A percentile compares a stretch with the other conserved stretches of the same genome.
phyloP scores from a whole-genome alignment of 2,797 vertebrate species.

The Sphaeramia orbicularis region DNA sequence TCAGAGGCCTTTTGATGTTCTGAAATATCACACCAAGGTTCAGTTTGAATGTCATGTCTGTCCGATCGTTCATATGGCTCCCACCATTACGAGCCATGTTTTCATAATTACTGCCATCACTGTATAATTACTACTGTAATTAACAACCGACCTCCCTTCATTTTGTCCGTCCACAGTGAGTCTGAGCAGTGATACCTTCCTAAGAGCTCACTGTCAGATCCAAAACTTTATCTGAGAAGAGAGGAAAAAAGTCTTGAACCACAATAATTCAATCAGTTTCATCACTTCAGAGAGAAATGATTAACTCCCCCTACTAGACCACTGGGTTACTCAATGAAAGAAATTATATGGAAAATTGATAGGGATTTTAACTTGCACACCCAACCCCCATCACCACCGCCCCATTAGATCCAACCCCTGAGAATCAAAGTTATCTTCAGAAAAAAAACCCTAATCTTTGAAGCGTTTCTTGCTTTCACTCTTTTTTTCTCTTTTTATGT shows the following conservation, averaged over 20 bases:
- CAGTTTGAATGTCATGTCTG: slow-evolving; percentile 59
- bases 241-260: slow-evolving; percentile 64
- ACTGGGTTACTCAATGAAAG: slow-evolving; percentile 79
- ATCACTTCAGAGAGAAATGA: slow-evolving; percentile 84
- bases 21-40: slow-evolving; percentile 66
- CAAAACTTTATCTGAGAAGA: slow-evolving; percentile 75
- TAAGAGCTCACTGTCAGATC: slow-evolving; percentile 55
- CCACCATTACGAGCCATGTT: slow-evolving; percentile 56
- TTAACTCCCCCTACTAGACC: slow-evolving; percentile 79
- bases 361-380: slow-evolving; percentile 72
- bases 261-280: slow-evolving; percentile 85
- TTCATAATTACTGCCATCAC: slow-evolving; percentile 66
- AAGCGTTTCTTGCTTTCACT: slow-evolving; percentile 59
- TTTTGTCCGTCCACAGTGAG: background rate
- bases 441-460: slow-evolving; percentile 66
- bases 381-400: slow-evolving; percentile 32
- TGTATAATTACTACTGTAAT: slow-evolving; percentile 67
- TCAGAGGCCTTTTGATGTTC: slow-evolving; percentile 80
- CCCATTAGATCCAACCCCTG: slow-evolving; percentile 62
- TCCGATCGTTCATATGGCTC: slow-evolving; percentile 59
- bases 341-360: slow-evolving; percentile 84
- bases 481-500: slow-evolving; percentile 18
- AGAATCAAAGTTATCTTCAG: slow-evolving; percentile 77
- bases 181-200: slow-evolving; percentile 45
- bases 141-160: slow-evolving; percentile 47